phyloP scores from a whole-genome alignment of 2,888 invertebrate genomes.

The Drosophila siamana region DNA sequence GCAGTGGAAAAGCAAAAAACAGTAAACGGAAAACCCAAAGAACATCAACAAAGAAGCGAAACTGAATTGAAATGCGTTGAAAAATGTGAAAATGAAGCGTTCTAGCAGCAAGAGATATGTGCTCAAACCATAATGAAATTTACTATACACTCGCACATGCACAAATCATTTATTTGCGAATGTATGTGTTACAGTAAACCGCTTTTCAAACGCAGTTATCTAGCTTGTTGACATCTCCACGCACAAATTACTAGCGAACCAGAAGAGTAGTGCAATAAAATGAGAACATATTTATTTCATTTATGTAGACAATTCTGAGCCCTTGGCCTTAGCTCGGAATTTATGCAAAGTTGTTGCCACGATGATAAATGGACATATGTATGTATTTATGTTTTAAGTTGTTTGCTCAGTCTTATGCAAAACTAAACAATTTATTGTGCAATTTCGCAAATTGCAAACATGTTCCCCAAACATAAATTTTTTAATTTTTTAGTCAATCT shows the following conservation, averaged over 20 bases:
- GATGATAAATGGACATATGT: constrained; percentile 16
- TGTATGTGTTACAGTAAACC: constrained; percentile 31
- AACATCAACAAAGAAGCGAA: constrained; percentile 49
- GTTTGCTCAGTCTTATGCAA: constrained; percentile 40
- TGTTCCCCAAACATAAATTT: constrained; percentile 53
- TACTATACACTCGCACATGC: constrained; percentile 17
- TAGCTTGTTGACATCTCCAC: constrained; percentile 68
- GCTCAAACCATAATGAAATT: constrained; percentile 50
- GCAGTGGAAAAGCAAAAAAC: constrained; percentile 17
- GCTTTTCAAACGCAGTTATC: constrained; percentile 74
- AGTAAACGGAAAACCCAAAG: constrained; percentile 33
- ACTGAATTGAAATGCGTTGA: constrained; percentile 41
- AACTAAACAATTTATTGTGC: constrained; percentile 65
- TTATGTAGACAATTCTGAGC: not conserved
- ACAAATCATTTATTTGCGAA: not conserved
- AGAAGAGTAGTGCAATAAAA: not conserved
- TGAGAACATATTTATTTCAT: not conserved
- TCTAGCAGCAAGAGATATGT: constrained; percentile 50
- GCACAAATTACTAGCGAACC: constrained; percentile 44
- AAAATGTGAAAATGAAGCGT: constrained; percentile 51
- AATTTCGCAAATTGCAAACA: constrained; percentile 54
- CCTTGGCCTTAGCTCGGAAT: not conserved
- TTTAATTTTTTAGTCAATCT: constrained; percentile 64
- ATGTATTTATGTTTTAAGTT: constrained; percentile 10
- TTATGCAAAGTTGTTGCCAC: constrained; percentile 36